Base-by-base conservation (phyloP, 2,113 vertebrate genomes). In the Callipepla californica region DNA sequence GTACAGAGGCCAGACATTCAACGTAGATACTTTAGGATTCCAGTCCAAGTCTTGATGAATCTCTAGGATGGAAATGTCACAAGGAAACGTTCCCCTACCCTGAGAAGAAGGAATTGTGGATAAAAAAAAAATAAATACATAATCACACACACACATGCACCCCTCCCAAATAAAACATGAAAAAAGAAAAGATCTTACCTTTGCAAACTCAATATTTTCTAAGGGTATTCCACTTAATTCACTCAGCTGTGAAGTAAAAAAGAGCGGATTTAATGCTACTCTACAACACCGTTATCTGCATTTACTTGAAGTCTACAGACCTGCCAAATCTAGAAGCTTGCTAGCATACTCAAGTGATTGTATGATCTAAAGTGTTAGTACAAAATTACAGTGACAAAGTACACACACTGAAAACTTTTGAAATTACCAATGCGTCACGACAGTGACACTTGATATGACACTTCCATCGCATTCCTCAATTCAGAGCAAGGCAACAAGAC, bases 1-100 rank as follows among this genome's bases (percentile, higher is more conserved):
- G 97, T 99, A 99, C 69, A 99, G 98, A 82, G 99, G 99, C 99
- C 99, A 99, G 94, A 99, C 99, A 84, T 99, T 99, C 65, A 99
- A 94, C 10, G 99, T 99, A 23, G 99, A 99, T 86, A 99, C 99
- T 97, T 99, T 99, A 3, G 99, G 99, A 96, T 99, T 99, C 99
- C 99, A 99, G 94, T 99, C 99, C 95, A 99, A 97, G 95, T 99
- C 99, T 84, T 99, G 99, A 94, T 99, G 99, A 96, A 99, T 99
- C 97, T 99, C 99, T 97, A 99, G 96, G 92, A 99, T 98, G 23
- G 99, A 99, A 93, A 99, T 99, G 96, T 99, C 99, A 17, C 99
- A 99, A 11, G 99, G 99, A 98, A 99, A 99, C 2, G 99, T 99
- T 97, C 99, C 99, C 97, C 99, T 98, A 36, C 99, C 99, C 99